Evolutionary conservation across 2,888 invertebrate species (phyloP).

Genomic region (Rhopalosiphum nymphaeae): DNA sequence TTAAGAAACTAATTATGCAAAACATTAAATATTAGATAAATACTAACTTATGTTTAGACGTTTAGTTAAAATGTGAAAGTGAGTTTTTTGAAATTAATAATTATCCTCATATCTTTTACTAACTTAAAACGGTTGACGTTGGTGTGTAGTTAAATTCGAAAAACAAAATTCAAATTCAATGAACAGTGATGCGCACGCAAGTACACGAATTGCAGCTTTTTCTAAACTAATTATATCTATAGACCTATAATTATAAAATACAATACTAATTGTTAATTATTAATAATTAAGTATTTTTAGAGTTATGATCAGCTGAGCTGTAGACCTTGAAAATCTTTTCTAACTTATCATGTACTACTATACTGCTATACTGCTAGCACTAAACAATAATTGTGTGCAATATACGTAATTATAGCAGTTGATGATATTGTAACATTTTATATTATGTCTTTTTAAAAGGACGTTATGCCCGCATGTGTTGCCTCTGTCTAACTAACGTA

Average conservation of each 20-base stretch:
- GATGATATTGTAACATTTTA: too few species aligned
- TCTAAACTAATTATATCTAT: not conserved
- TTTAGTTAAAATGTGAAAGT: not conserved
- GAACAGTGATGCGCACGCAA: too few species aligned
- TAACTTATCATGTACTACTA: too few species aligned
- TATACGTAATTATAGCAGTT: too few species aligned
- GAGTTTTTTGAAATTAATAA: not conserved
- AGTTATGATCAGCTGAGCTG: not conserved
- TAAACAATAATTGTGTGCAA: too few species aligned
- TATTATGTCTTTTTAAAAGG: too few species aligned
- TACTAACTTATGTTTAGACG: not conserved
- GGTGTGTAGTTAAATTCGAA: too few species aligned
- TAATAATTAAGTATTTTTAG: not conserved
- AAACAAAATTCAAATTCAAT: too few species aligned
- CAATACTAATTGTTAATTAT: not conserved
- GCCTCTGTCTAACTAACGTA: too few species aligned
- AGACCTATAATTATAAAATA: not conserved
- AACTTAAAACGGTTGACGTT: not conserved
- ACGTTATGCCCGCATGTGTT: too few species aligned
- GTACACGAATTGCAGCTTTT: not conserved
- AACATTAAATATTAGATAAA: too few species aligned
- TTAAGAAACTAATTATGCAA: not conserved
- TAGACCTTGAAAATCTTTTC: not conserved
- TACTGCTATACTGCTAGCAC: too few species aligned
- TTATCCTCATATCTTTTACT: not conserved